A percentile compares a stretch with the other conserved stretches of the same genome.
These are phyloP conservation scores for Alviniconcha strummeri DNA, from an alignment of 2,888 invertebrate genomes.

Conservation along the genomic window DNA sequence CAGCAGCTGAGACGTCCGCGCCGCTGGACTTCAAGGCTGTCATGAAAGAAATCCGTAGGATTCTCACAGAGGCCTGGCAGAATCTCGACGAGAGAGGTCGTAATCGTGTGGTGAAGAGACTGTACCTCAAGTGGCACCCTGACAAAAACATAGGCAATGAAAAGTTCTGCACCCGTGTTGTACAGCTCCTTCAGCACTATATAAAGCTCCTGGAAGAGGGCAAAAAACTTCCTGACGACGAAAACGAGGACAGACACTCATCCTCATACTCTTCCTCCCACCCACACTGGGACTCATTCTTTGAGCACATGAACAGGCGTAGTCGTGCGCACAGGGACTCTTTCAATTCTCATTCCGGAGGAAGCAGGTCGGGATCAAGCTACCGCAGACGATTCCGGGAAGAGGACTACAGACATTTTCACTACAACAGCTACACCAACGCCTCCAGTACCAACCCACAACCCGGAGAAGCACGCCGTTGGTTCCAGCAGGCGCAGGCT, in stretches of 20 bases:
- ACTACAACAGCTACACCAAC: too few relatives aligned
- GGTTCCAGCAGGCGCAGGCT: background rate
- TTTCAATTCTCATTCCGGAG: background rate
- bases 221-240: constrained; percentile 30
- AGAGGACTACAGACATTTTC: too few relatives aligned
- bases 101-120: constrained; percentile 44
- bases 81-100: constrained; percentile 32
- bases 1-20: too few relatives aligned
- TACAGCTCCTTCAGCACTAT: constrained; percentile 45
- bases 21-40: constrained; percentile 30
- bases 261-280: too few relatives aligned
- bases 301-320: background rate
- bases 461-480: background rate
- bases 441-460: background rate
- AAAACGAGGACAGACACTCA: constrained; percentile 25
- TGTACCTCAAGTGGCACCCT: constrained; percentile 52
- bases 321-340: background rate
- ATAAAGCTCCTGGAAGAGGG: constrained; percentile 41
- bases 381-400: too few relatives aligned
- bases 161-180: constrained; percentile 45
- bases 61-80: constrained; percentile 43
- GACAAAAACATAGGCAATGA: constrained; percentile 49
- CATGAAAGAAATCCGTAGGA: constrained; percentile 39
- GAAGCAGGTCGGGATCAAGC: background rate
- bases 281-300: constrained; percentile 4